Evolutionary conservation across 2,888 invertebrate species (phyloP).

Genomic region (Philhelius pedissequus): DNA sequence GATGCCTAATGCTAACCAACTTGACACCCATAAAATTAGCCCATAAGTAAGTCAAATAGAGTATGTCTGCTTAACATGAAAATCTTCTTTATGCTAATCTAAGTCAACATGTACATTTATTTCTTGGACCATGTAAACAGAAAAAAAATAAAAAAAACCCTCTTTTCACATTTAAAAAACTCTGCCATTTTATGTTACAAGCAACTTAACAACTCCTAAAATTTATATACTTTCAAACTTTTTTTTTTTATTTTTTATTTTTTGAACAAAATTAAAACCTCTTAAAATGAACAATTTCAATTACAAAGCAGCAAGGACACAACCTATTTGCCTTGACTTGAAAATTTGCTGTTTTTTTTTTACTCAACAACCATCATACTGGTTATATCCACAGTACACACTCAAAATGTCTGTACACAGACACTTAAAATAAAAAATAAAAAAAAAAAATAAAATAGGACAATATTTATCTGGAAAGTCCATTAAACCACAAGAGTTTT

Average conservation of each 20-base stretch:
- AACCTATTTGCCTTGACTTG: conserved; percentile 7
- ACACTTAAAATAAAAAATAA: background rate
- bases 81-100: background rate
- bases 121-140: background rate
- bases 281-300: conserved; percentile 8
- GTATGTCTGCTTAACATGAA: background rate
- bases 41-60: background rate
- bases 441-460: background rate
- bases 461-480: conserved; percentile 34
- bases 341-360: background rate
- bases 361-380: background rate
- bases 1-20: background rate
- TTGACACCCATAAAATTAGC: background rate
- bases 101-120: background rate
- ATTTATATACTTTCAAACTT: background rate
- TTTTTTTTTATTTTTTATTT: background rate
- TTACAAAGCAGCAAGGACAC: background rate
- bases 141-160: background rate
- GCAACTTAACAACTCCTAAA: background rate
- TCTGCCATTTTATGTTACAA: background rate
- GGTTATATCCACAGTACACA: too few species aligned
- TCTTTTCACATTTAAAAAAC: background rate
- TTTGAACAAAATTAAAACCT: background rate
- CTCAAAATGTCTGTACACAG: background rate
- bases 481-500: conserved; percentile 32